A percentile compares a stretch with the other conserved stretches of the same genome.
phyloP scores from a whole-genome alignment of 2,113 vertebrate genomes.

The Vidua macroura region DNA sequence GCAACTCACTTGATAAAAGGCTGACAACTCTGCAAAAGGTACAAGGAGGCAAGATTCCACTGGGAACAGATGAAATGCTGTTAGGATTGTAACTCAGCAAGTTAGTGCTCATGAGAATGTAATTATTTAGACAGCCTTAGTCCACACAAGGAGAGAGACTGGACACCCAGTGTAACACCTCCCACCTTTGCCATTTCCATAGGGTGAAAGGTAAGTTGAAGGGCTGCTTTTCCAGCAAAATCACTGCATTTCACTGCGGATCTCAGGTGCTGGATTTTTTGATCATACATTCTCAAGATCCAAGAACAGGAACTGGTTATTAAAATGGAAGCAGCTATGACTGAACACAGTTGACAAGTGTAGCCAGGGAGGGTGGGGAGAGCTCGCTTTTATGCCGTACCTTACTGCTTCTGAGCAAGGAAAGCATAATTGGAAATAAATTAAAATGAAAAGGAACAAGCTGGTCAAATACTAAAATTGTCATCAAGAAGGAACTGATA shows the following conservation, averaged over 20 bases:
- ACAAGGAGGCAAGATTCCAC: background rate
- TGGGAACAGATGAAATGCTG: background rate
- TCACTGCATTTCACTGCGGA: background rate
- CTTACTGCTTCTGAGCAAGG: background rate
- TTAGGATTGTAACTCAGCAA: background rate
- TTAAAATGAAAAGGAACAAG: background rate
- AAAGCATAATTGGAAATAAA: background rate
- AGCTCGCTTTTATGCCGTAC: slow-evolving; percentile 8
- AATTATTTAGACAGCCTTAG: background rate
- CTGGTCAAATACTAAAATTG: background rate
- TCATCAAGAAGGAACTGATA: background rate
- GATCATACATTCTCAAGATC: background rate
- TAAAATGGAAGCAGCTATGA: background rate
- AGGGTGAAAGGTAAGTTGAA: background rate
- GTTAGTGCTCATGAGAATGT: background rate
- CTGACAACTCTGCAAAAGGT: background rate
- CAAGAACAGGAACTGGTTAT: background rate
- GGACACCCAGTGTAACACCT: background rate
- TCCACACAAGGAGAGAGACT: background rate
- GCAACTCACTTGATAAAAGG: background rate
- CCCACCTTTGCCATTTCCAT: background rate
- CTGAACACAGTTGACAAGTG: background rate
- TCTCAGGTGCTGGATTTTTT: background rate
- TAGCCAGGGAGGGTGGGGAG: background rate
- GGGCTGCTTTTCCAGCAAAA: background rate